These are phyloP conservation scores for Felis catus DNA, from an alignment of 2,113 vertebrate genomes.

Conservation along the genomic window F.catus_Fca126_mat1.0 CM031411.1:41617001-41617500, in stretches of 20 bases:
- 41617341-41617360: not conserved
- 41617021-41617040: not conserved
- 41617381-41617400: not conserved
- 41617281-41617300: not conserved
- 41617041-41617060: not conserved
- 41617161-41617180: not conserved
- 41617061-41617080: not conserved
- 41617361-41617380: not conserved
- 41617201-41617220: not conserved
- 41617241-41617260: not conserved
- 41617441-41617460: not conserved
- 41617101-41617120: not conserved
- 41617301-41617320: not conserved
- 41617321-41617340: not conserved
- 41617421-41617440: not conserved
- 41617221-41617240: not conserved
- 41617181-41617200: not conserved
- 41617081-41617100: not conserved
- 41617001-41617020: not conserved
- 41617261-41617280: not conserved
- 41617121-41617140: not conserved
- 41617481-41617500: not conserved
- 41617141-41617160: no score
- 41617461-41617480: not conserved
- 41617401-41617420: not conserved